Evolutionary conservation across 2,797 vertebrate genomes (phyloP).

Genomic region (Phrynocephalus vlangalii): DNA sequence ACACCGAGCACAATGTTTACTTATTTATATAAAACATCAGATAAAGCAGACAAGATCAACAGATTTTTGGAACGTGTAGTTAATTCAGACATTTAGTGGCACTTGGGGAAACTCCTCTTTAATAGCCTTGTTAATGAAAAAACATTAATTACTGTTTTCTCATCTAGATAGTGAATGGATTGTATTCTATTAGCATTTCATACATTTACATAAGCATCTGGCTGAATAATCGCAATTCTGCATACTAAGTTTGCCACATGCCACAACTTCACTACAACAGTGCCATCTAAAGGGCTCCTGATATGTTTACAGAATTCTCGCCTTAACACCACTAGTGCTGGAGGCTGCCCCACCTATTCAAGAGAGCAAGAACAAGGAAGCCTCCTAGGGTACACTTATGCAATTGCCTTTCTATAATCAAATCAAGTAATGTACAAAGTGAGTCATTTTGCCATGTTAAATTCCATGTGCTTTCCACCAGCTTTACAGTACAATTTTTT

Average conservation of each 20-base stretch:
- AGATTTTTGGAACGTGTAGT: constrained; percentile 42
- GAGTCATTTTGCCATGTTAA: constrained; percentile 49
- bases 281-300: constrained; percentile 55
- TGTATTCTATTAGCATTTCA: constrained; percentile 44
- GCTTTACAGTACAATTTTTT: constrained; percentile 64
- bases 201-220: constrained; percentile 52
- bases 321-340: too few relatives aligned
- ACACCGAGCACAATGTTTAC: constrained; percentile 23
- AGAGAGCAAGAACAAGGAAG: too few relatives aligned
- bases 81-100: constrained; percentile 23
- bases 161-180: not conserved
- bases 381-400: too few relatives aligned
- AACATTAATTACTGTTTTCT: constrained; percentile 18
- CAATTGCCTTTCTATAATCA: too few relatives aligned
- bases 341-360: too few relatives aligned
- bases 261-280: constrained; percentile 38
- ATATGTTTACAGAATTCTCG: constrained; percentile 22
- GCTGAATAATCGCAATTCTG: not conserved
- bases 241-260: constrained; percentile 29
- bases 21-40: constrained; percentile 52
- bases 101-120: not conserved
- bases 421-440: constrained; percentile 52
- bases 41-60: not conserved
- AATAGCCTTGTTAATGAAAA: constrained; percentile 27
- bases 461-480: constrained; percentile 16